Base-by-base conservation (phyloP, 2,888 invertebrate species). In the Platerodrilus igneus region DNA sequence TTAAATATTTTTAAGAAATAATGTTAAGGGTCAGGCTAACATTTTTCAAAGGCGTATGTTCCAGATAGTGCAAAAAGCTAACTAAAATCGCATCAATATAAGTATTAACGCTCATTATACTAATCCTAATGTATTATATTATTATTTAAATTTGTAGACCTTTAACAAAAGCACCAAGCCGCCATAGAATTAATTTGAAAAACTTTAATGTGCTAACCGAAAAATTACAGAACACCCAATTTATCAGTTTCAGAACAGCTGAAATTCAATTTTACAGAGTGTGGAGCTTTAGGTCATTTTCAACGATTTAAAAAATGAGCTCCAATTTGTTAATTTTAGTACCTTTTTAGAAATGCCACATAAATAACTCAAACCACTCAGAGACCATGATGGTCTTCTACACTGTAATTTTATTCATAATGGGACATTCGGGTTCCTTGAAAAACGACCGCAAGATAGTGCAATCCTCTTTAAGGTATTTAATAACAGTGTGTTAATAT, bases 281-380 rank as follows among this genome's bases (percentile, higher is more conserved):
- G 33, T 37, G 32, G 37, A 43, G 27, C 41, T 41, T 40, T 29
- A 33, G 38, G 37, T 38, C 37, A 37, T 15, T 34, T 36, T 29
- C 27, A 28, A 28, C 42, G 37, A 29, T 36, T 40, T 37, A 31
- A 44, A 42, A 48, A 45, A 48, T 51, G 39, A 33, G 26, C 43
- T 32, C 48, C 38, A 51, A 52, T 54, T 54, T 54, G 52, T 52
- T 51, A 54, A 52, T 52, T 54, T 52, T 54, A 54, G 47, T 51
- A 51, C 45, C 52, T 53, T 51, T 49, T 50, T 49, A 54, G 51
- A 52, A 51, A 51, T 48, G 50, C 39, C 37, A 44, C 34, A 50
- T 52, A 52, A 52, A 54, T 52, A 50, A 52, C 50, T 37, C 41
- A 41, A 48, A 42, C 33, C 16, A 17, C 28, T 26, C 32, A n/a